phyloP scores from a whole-genome alignment of 53 echinoderm and acorn worm genomes.

The Paracentrotus lividus region DNA sequence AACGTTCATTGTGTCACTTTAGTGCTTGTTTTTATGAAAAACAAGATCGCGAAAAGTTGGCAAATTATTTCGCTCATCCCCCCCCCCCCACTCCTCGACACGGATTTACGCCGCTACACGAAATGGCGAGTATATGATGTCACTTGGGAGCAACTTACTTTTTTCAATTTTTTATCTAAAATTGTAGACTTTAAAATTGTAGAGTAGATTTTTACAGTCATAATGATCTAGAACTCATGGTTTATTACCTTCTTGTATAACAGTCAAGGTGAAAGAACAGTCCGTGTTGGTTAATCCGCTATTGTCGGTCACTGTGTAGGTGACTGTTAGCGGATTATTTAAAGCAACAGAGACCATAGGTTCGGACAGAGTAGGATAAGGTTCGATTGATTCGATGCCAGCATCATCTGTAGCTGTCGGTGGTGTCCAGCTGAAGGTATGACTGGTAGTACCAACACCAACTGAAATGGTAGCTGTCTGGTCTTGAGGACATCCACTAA shows the following conservation, averaged over 20 bases:
- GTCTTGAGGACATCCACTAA: not conserved
- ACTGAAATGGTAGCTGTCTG: not conserved
- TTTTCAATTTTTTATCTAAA: too few relatives aligned
- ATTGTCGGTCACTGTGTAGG: conserved; percentile 1
- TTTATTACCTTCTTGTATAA: not conserved
- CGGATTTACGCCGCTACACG: too few relatives aligned
- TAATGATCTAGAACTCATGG: too few relatives aligned
- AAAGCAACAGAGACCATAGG: not conserved
- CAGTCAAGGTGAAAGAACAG: not conserved
- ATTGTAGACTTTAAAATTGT: too few relatives aligned
- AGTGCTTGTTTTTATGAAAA: too few relatives aligned
- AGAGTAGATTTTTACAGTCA: too few relatives aligned
- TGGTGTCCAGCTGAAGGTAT: not conserved
- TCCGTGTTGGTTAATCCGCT: not conserved
- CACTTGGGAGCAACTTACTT: too few relatives aligned
- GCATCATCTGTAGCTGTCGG: not conserved
- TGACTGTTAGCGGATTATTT: not conserved
- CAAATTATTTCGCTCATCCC: too few relatives aligned
- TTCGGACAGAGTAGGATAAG: not conserved
- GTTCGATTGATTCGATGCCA: not conserved
- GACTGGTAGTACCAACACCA: not conserved
- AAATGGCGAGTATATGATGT: too few relatives aligned
- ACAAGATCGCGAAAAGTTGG: too few relatives aligned
- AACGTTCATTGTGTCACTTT: too few relatives aligned
- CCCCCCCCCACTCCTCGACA: too few relatives aligned